Base-by-base conservation (phyloP, 2,113 vertebrate genomes). In the Ameiurus melas region DNA sequence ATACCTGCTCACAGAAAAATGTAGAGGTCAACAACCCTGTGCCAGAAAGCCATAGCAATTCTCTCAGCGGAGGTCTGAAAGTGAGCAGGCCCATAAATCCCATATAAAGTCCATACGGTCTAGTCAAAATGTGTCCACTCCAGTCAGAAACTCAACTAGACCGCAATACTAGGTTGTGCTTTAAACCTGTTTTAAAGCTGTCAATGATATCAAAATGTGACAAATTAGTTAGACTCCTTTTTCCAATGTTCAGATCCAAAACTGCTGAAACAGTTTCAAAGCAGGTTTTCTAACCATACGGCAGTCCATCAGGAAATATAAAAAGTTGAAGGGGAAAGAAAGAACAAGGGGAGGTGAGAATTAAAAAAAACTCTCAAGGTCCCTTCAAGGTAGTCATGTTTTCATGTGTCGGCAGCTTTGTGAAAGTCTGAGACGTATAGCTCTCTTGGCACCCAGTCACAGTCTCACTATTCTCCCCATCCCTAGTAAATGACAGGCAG, bases 351-450 rank as follows among this genome's bases (percentile, higher is more conserved):
- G 47, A 30, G 60, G 82, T 64, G 62, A 27, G 60, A 43, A 62
- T 62, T 62, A 43, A 36, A 68, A 89, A 86, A 51, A 83, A 83
- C 27, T 33, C 70, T 88, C 89, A 91, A 89, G 79, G 87, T 89
- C 83, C 85, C 47, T 85, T 82, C 83, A 87, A 86, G 85, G 89
- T 89, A 87, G 87, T 89, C 80, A 58, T 81, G 71, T 88, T 89
- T 89, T 87, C 87, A 89, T 57, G 85, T 87, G 85, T 79, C 60
- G 51, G 85, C 86, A 87, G 82, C 73, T 82, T 85, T 87, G 58
- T 90, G 77, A 87, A 87, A 78, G 47, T 75, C 75, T 8, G 82
- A 85, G 86, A 87, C 53, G 2, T 62, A 75, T 73, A 90, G 83
- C 30, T 85, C 82, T 85, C 83, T 85, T 90, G 86, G 83, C 86